Conservation (phyloP, 2,113 vertebrate genomes). For the Sigmodon hispidus region DNA sequence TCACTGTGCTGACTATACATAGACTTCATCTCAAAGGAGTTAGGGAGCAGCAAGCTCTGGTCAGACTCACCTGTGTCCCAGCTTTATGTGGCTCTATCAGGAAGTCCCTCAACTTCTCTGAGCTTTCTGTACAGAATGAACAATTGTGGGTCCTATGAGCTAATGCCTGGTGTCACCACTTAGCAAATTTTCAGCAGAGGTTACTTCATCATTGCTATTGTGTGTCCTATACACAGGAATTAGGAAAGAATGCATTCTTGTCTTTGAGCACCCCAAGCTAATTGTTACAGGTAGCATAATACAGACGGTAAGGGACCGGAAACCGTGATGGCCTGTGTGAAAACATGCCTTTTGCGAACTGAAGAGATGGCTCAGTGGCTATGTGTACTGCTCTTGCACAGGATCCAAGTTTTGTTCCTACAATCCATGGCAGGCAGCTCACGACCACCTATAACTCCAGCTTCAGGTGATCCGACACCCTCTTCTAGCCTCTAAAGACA, state of each 20-base stretch:
- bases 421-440: too few relatives aligned
- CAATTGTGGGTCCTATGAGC: background rate
- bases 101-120: background rate
- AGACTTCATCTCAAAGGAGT: background rate
- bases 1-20: background rate
- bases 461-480: too few relatives aligned
- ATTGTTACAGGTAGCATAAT: background rate
- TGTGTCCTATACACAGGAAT: background rate
- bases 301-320: background rate
- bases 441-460: background rate
- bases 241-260: background rate
- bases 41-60: background rate
- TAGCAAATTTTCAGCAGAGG: background rate
- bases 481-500: background rate
- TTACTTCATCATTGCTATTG: background rate
- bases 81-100: background rate
- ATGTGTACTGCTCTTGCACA: background rate
- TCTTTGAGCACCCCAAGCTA: background rate
- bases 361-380: background rate
- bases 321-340: background rate
- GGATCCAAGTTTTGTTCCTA: background rate
- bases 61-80: background rate
- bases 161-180: background rate
- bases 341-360: background rate
- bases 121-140: background rate